Conservation (phyloP, 2,797 vertebrate species). For the Danio jaintianensis region DNA sequence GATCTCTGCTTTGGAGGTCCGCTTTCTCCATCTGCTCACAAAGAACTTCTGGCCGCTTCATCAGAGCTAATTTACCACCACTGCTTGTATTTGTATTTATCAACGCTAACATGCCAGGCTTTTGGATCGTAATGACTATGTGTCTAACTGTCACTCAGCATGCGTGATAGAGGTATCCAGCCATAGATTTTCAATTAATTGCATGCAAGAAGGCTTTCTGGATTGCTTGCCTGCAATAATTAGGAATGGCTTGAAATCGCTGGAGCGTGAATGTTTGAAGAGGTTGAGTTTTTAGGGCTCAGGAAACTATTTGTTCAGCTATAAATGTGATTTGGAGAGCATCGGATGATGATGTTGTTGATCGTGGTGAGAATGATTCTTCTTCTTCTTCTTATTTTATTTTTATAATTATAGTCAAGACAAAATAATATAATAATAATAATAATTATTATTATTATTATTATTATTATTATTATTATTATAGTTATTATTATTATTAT, state of each 20-base stretch:
- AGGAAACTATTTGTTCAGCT: not conserved
- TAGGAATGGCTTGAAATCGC: slow-evolving; percentile 27
- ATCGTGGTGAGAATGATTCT: too few species aligned
- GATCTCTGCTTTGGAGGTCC: not conserved
- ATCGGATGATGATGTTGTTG: not conserved
- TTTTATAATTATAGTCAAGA: too few species aligned
- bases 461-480: too few species aligned
- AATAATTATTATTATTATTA: too few species aligned
- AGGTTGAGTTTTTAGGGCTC: not conserved
- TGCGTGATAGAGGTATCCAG: slow-evolving; percentile 31
- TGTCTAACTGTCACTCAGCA: slow-evolving; percentile 36
- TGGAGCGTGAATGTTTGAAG: not conserved
- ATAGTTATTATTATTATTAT: too few species aligned
- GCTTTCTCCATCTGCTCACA: slow-evolving; percentile 34
- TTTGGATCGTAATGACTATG: slow-evolving; percentile 42
- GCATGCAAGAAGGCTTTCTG: slow-evolving; percentile 3
- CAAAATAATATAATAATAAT: too few species aligned
- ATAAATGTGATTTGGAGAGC: not conserved
- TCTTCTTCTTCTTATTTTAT: too few species aligned
- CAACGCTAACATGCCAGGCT: slow-evolving; percentile 23
- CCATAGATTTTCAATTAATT: slow-evolving; percentile 34
- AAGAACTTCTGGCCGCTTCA: slow-evolving; percentile 9
- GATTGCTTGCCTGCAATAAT: not conserved
- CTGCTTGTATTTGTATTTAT: slow-evolving; percentile 44
- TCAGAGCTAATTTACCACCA: slow-evolving; percentile 39